phyloP scores from a whole-genome alignment of 2,888 invertebrate genomes.

The Ophioninae sp. region DNA sequence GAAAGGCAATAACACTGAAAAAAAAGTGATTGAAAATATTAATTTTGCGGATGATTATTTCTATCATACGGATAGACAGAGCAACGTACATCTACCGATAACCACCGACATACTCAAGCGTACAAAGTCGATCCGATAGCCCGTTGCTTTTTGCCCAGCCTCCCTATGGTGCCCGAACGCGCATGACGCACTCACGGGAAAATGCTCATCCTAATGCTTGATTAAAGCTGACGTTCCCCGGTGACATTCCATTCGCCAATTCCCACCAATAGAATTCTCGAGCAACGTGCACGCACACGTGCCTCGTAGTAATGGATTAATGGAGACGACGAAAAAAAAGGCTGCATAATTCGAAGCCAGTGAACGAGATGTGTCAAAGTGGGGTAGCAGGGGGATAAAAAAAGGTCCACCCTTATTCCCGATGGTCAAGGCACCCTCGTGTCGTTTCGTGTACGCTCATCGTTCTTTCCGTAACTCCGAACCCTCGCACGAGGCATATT shows the following conservation, averaged over 20 bases:
- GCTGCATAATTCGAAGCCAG: slow-evolving; percentile 21
- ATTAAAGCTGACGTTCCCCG: background rate
- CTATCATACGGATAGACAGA: too few species aligned
- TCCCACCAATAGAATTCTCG: slow-evolving; percentile 4
- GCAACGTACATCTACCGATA: too few species aligned
- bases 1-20: too few species aligned
- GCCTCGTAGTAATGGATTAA: slow-evolving; percentile 20
- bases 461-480: slow-evolving; percentile 40
- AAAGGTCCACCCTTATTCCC: slow-evolving; percentile 29
- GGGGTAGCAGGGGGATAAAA: slow-evolving; percentile 6
- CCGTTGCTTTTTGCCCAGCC: background rate
- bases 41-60: too few species aligned
- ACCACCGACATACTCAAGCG: background rate
- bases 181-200: background rate
- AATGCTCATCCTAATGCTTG: background rate
- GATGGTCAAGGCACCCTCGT: slow-evolving; percentile 42
- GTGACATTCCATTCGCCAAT: slow-evolving; percentile 14
- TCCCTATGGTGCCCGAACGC: background rate
- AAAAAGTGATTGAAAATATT: too few species aligned
- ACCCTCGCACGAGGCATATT: slow-evolving; percentile 16
- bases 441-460: slow-evolving; percentile 44
- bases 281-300: slow-evolving; percentile 16
- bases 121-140: background rate
- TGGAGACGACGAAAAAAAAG: slow-evolving; percentile 25
- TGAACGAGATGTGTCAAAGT: slow-evolving; percentile 38